These are phyloP conservation scores for Tyto alba DNA, from an alignment of 2,113 vertebrate species.

Conservation along the genomic window DNA sequence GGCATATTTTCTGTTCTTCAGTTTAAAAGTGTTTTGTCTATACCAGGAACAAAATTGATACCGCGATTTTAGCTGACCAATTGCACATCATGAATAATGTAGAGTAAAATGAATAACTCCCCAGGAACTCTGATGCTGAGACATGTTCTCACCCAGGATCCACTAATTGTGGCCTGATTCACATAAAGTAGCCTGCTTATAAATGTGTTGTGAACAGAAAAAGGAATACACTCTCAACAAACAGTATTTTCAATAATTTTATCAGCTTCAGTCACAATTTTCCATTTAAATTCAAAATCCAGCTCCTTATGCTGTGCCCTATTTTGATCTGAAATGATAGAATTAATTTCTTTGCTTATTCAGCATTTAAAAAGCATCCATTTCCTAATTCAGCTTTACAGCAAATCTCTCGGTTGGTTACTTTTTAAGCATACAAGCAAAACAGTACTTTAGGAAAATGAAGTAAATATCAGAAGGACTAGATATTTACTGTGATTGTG, in stretches of 20 bases:
- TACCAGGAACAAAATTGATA: not conserved
- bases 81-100: constrained; percentile 48
- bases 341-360: constrained; percentile 13
- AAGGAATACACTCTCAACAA: not conserved
- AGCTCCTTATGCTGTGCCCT: not conserved
- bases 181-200: not conserved
- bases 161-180: constrained; percentile 33
- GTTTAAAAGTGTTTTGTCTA: constrained; percentile 3
- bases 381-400: not conserved
- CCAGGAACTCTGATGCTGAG: constrained; percentile 6
- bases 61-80: constrained; percentile 26
- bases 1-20: not conserved
- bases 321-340: constrained; percentile 10
- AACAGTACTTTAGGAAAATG: not conserved
- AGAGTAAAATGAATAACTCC: constrained; percentile 42
- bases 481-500: not conserved
- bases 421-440: not conserved
- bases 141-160: constrained; percentile 17
- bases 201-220: not conserved
- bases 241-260: constrained; percentile 8
- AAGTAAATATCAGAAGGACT: not conserved
- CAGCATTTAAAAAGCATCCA: not conserved
- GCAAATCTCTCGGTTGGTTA: not conserved
- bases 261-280: not conserved
- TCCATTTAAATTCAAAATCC: constrained; percentile 22